Conservation (phyloP, 2,113 vertebrate genomes). For the Tetrax tetrax region DNA sequence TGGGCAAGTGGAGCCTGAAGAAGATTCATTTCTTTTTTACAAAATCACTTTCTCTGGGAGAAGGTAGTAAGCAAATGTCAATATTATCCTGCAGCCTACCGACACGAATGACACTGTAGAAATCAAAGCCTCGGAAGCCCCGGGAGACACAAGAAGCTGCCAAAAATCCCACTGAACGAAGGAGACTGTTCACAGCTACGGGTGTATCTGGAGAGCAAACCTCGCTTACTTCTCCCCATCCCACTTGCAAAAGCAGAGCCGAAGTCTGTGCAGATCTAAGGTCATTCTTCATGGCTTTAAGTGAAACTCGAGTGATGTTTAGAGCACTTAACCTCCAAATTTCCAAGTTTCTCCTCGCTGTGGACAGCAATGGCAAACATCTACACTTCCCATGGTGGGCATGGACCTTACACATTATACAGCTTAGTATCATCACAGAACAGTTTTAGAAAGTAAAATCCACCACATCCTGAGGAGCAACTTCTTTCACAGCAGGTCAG, state of each 20-base stretch:
- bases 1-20: not conserved
- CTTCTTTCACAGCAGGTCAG: not conserved
- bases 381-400: accelerated
- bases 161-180: not conserved
- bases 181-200: not conserved
- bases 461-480: not conserved
- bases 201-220: not conserved
- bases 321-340: not conserved
- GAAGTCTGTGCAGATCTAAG: not conserved
- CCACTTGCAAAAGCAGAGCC: not conserved
- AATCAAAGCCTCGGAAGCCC: not conserved
- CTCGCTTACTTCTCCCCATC: not conserved
- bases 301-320: accelerated
- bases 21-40: not conserved
- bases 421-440: too few species aligned
- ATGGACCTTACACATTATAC: too few species aligned
- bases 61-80: not conserved
- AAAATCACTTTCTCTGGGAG: not conserved
- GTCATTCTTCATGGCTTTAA: not conserved
- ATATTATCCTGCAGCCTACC: not conserved
- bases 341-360: not conserved
- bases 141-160: not conserved
- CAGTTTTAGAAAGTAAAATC: too few species aligned
- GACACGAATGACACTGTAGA: not conserved
- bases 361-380: not conserved